Evolutionary conservation across 2,888 invertebrate species (phyloP), one percentile per base, ranked within the genome.

Genomic region (Hirtodrosophila histrioides): DNA sequence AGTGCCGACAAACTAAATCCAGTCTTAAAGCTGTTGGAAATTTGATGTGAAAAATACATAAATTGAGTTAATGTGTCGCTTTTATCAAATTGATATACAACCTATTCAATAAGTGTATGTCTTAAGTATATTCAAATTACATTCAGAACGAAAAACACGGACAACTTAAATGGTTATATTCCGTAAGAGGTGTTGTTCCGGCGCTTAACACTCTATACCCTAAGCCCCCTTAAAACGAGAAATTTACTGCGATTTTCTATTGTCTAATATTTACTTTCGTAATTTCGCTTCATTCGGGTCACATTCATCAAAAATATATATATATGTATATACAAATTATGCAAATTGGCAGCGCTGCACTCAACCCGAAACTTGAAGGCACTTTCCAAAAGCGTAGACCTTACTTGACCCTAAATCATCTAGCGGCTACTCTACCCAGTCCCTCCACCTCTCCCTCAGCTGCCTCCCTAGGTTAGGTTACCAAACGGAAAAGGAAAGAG

Each of bases 341-440:
- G 89, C 78, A 77, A 88, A 89, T 81, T 53, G 24, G 31, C 31
- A 49, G 35, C 24, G 37, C 56, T 68, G 71, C 65, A 65, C 64
- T 56, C 63, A 67, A 66, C 35, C 55, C 62, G 56, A 78, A 88
- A 69, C 62, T 58, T 43, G 75, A 49, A 66, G 68, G 61, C 66
- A 79, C 88, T 86, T 87, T 84, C 87, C 69, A 73, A 72, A 77
- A 61, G 24, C 7, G 29, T 40, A 51, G 58, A 70, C 60, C 72
- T 67, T 43, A 56, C 72, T 75, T 69, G 66, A 48, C 72, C 64
- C 76, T 88, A 88, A 88, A 88, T 88, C 88, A 88, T 81, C 60
- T 63, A 24, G 55, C 60, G 50, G 45, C 40, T 45, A 44, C 40
- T 35, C 54, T 53, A n/a, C 40, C 41, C 8, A 12, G 9, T 45